These are phyloP conservation scores for Archips xylosteana DNA, from an alignment of 2,888 invertebrate species.

Conservation along the genomic window DNA sequence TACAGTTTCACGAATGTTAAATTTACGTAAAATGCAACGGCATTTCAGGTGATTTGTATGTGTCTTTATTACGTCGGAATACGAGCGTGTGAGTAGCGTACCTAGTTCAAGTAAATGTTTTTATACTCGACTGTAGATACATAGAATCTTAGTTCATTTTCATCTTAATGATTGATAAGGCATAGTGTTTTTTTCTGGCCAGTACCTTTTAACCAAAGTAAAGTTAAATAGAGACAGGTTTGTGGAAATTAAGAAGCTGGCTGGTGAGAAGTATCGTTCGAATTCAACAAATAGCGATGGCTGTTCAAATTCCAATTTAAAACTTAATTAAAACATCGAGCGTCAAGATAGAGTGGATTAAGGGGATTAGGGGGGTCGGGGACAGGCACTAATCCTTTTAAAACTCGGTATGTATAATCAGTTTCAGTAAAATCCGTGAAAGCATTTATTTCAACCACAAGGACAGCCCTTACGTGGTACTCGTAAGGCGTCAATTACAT, in stretches of 20 bases:
- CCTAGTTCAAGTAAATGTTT: too few relatives aligned
- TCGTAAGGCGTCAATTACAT: neutral
- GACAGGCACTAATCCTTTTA: constrained; percentile 23
- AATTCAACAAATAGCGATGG: constrained; percentile 25
- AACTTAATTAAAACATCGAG: constrained; percentile 39
- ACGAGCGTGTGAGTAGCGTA: too few relatives aligned
- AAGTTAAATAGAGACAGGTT: neutral
- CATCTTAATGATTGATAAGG: neutral
- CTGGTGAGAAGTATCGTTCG: constrained; percentile 18
- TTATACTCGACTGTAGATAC: too few relatives aligned
- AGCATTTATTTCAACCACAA: neutral
- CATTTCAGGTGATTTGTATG: too few relatives aligned
- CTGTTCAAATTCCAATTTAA: constrained; percentile 40
- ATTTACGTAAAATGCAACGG: too few relatives aligned
- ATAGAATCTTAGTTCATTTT: neutral
- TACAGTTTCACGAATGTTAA: too few relatives aligned
- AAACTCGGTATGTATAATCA: neutral
- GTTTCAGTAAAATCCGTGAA: neutral
- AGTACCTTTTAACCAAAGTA: neutral
- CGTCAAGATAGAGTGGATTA: constrained; percentile 26
- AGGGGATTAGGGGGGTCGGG: neutral
- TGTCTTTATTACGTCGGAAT: too few relatives aligned
- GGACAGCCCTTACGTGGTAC: neutral
- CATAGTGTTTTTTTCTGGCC: neutral
- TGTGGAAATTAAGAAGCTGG: neutral